Evolutionary conservation across 2,797 vertebrate species (phyloP).

Genomic region (Mionectes olivaceus): DNA sequence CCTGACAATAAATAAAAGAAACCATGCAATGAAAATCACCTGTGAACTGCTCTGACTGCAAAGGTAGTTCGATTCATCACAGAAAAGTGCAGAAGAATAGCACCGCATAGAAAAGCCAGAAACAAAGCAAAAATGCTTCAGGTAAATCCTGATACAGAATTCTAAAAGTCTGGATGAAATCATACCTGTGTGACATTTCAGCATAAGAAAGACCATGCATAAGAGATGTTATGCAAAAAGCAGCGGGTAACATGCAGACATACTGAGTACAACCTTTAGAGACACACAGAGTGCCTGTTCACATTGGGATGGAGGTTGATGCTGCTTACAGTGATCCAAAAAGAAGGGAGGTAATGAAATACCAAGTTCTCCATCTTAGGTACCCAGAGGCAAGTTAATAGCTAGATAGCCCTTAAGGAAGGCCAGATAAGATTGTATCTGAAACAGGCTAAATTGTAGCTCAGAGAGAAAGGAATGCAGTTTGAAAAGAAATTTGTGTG

Average conservation of each 20-base stretch:
- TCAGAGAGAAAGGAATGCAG: not conserved
- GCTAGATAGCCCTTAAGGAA: not conserved
- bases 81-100: not conserved
- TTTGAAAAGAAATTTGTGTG: not conserved
- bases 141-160: not conserved
- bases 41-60: accelerated
- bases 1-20: conserved; percentile 12
- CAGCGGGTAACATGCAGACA: not conserved
- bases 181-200: not conserved
- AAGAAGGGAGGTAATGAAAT: not conserved
- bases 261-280: not conserved
- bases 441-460: not conserved
- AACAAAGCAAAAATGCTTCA: not conserved
- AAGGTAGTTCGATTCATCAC: not conserved
- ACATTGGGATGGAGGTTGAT: not conserved
- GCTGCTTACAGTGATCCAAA: not conserved
- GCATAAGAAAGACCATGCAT: not conserved
- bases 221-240: not conserved
- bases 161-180: not conserved
- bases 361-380: not conserved
- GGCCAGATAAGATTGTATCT: not conserved
- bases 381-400: accelerated
- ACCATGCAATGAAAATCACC: not conserved
- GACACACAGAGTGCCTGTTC: not conserved
- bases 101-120: not conserved